Percentiles rank a stretch among this genome's conserved stretches.
phyloP scores from a whole-genome alignment of 1,140 invertebrate genomes.

The Drosophila ambigua region DNA sequence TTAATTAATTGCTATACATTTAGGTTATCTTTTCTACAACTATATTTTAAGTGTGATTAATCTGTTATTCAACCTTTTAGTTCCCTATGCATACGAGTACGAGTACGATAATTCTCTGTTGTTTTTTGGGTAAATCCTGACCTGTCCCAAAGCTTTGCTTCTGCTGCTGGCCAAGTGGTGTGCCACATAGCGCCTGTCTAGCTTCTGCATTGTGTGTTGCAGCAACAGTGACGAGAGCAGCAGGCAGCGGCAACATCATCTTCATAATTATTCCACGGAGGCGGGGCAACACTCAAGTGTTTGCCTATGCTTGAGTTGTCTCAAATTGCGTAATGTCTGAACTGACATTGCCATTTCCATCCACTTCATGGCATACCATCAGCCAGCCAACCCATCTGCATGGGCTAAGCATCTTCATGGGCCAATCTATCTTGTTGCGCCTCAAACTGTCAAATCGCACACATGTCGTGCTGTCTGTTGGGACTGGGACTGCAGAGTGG shows the following conservation, averaged over 20 bases:
- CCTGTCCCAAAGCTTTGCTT: no score
- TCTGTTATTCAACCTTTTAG: neutral
- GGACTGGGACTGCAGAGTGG: neutral
- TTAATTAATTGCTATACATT: neutral
- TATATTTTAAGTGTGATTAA: neutral
- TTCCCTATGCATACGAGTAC: neutral
- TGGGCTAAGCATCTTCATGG: conserved; percentile 33
- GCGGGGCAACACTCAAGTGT: conserved; percentile 46
- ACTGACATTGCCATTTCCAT: conserved; percentile 48
- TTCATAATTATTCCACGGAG: conserved; percentile 28
- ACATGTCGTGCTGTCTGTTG: conserved; percentile 49
- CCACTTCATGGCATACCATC: conserved; percentile 14
- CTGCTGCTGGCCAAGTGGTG: conserved; percentile 1
- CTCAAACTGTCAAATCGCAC: conserved; percentile 70
- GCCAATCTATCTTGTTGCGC: conserved; percentile 74
- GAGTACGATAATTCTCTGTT: no score
- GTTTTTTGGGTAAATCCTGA: no score
- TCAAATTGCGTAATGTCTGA: conserved; percentile 76
- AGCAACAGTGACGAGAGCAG: conserved; percentile 20
- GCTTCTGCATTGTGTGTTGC: conserved; percentile 53
- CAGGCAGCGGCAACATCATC: conserved; percentile 19
- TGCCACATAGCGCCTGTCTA: conserved; percentile 18
- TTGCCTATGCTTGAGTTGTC: conserved; percentile 73
- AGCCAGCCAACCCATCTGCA: no score
- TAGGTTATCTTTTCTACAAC: neutral